Evolutionary conservation across 2,888 invertebrate genomes (phyloP).

Genomic region (Eulithis testata): DNA sequence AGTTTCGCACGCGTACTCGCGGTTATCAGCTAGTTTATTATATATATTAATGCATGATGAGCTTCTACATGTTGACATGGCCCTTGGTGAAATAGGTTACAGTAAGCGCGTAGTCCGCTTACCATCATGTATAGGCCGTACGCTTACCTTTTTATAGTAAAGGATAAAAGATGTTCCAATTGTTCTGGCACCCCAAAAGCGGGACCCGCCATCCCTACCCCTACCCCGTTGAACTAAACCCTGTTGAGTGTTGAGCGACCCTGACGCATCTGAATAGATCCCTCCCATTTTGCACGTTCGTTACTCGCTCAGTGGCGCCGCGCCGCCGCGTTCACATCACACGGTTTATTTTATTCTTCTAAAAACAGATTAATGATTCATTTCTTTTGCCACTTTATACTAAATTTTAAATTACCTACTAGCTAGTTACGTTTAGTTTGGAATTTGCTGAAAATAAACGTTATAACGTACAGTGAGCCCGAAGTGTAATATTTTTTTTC

Average conservation of each 20-base stretch:
- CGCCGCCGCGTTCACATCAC: slow-evolving; percentile 11
- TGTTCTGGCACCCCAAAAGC: slow-evolving; percentile 1
- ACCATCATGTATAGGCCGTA: no score
- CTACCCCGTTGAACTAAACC: slow-evolving; percentile 7
- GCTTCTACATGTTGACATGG: no score
- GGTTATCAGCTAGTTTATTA: no score
- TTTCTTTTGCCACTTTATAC: not conserved
- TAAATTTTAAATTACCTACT: not conserved
- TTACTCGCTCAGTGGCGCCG: slow-evolving; percentile 17
- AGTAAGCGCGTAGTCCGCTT: no score
- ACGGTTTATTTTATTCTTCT: slow-evolving; percentile 6
- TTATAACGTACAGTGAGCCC: not conserved
- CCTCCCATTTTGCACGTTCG: slow-evolving; percentile 19
- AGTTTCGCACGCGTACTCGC: no score
- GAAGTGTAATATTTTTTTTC: not conserved
- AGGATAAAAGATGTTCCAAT: not conserved
- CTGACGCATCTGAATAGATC: slow-evolving; percentile 16
- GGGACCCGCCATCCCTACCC: slow-evolving; percentile 19
- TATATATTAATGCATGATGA: no score
- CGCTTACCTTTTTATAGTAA: no score
- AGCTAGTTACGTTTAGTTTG: not conserved
- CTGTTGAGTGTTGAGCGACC: slow-evolving; percentile 21
- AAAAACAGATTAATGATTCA: slow-evolving; percentile 3
- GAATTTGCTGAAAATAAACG: slow-evolving; percentile 1
- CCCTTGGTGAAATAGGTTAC: no score